These are phyloP conservation scores for Malurus melanocephalus DNA, from an alignment of 2,113 vertebrate genomes.

Conservation along the genomic window DNA sequence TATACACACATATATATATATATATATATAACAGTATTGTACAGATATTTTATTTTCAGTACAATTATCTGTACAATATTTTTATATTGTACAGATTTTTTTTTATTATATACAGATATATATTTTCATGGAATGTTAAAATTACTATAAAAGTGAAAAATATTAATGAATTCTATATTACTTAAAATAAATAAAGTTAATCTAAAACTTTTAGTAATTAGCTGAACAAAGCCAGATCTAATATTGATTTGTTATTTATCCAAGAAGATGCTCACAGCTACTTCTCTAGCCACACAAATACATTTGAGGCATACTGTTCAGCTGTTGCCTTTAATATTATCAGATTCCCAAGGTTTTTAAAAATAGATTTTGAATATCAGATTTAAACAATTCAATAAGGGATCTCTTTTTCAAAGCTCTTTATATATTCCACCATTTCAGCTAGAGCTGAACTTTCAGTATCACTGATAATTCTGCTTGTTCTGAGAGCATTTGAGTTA, in stretches of 20 bases:
- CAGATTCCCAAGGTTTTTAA: background rate
- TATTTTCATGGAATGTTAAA: background rate
- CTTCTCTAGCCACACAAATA: background rate
- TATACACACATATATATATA: background rate
- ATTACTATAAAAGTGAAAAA: background rate
- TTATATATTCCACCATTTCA: background rate
- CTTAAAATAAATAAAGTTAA: background rate
- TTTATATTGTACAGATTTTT: no score
- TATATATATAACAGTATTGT: background rate
- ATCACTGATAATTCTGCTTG: background rate
- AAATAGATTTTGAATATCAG: background rate
- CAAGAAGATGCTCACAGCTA: background rate
- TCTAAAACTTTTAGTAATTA: background rate
- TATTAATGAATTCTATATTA: background rate
- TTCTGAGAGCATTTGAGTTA: background rate
- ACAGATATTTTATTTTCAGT: background rate
- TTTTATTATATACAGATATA: no score
- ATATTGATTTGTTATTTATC: background rate
- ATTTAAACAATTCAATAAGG: background rate
- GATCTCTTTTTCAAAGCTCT: background rate
- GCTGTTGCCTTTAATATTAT: background rate
- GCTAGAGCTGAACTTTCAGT: background rate
- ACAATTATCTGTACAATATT: no score
- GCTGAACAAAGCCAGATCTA: background rate
- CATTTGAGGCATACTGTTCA: background rate